phyloP scores from a whole-genome alignment of 1,140 invertebrate species.

The Temnothorax longispinosus region DNA sequence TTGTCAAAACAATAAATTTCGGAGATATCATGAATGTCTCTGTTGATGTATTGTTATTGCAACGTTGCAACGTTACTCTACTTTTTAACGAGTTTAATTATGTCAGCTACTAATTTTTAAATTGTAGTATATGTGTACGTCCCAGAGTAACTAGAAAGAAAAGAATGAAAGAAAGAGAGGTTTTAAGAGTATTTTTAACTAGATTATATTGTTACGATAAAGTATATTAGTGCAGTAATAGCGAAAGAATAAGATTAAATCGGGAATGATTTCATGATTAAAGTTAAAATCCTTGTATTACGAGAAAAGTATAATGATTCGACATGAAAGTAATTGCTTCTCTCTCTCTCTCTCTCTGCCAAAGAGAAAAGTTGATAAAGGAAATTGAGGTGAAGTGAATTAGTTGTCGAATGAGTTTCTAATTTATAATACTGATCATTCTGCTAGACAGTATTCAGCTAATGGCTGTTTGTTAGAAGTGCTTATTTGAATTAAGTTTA shows the following conservation, averaged over 20 bases:
- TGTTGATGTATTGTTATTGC: neutral
- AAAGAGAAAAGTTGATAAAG: neutral
- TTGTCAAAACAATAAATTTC: neutral
- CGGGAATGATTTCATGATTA: neutral
- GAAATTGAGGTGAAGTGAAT: neutral
- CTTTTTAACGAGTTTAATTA: neutral
- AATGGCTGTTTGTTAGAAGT: neutral
- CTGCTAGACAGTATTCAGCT: neutral
- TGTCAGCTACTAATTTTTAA: neutral
- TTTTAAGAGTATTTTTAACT: neutral
- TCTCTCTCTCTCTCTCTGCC: neutral
- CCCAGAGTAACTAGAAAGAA: neutral
- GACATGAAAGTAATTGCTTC: slow-evolving; percentile 3
- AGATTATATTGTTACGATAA: neutral
- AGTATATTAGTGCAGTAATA: neutral
- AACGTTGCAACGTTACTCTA: neutral
- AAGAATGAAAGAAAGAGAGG: neutral
- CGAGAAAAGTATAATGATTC: slow-evolving; percentile 29
- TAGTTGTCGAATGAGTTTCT: neutral
- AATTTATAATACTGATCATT: slow-evolving; percentile 1
- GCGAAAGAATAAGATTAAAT: neutral
- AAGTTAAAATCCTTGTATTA: neutral
- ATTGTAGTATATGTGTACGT: neutral
- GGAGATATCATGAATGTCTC: neutral
- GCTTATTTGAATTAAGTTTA: neutral